These are phyloP conservation scores for Drosophila acutilabella DNA, from an alignment of 2,888 invertebrate species.

Conservation along the genomic window DNA sequence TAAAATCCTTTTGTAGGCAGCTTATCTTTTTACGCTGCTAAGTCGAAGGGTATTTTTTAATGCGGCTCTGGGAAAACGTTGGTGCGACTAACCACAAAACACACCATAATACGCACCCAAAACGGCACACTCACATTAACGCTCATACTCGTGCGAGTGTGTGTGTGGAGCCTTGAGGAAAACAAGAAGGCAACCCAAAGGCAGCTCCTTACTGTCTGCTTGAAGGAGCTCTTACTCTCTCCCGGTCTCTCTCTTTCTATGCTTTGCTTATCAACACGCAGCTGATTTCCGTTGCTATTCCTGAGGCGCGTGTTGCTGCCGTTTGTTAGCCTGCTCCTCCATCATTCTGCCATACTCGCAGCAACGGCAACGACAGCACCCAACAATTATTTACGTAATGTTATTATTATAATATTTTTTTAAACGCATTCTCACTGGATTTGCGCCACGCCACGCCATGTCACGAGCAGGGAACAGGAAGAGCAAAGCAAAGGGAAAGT, in stretches of 20 bases:
- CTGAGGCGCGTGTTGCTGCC: slow-evolving; percentile 69
- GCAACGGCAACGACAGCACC: slow-evolving; percentile 56
- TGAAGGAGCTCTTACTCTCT: slow-evolving; percentile 34
- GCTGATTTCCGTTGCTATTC: slow-evolving; percentile 82
- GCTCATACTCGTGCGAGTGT: neutral
- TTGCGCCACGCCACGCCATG: slow-evolving; percentile 51
- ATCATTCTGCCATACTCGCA: slow-evolving; percentile 1
- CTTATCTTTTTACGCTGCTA: slow-evolving; percentile 14
- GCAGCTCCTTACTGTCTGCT: slow-evolving; percentile 41
- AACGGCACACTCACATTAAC: slow-evolving; percentile 45
- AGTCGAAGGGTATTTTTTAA: slow-evolving; percentile 50
- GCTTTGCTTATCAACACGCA: slow-evolving; percentile 80
- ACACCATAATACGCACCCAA: slow-evolving; percentile 78
- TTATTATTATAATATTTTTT: slow-evolving; percentile 83
- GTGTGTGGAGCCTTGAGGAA: slow-evolving; percentile 33
- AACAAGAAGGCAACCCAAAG: slow-evolving; percentile 43
- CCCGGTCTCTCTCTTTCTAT: slow-evolving; percentile 30
- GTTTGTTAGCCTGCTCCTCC: slow-evolving; percentile 12
- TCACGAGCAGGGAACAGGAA: neutral
- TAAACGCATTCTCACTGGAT: slow-evolving; percentile 81
- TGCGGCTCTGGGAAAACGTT: slow-evolving; percentile 39
- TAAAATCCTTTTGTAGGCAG: slow-evolving; percentile 18
- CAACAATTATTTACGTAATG: slow-evolving; percentile 82
- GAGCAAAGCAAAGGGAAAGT: neutral
- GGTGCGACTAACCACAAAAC: slow-evolving; percentile 67